These are phyloP conservation scores for Raja brachyura DNA, from an alignment of 2,113 vertebrate species.

Conservation along the genomic window DNA sequence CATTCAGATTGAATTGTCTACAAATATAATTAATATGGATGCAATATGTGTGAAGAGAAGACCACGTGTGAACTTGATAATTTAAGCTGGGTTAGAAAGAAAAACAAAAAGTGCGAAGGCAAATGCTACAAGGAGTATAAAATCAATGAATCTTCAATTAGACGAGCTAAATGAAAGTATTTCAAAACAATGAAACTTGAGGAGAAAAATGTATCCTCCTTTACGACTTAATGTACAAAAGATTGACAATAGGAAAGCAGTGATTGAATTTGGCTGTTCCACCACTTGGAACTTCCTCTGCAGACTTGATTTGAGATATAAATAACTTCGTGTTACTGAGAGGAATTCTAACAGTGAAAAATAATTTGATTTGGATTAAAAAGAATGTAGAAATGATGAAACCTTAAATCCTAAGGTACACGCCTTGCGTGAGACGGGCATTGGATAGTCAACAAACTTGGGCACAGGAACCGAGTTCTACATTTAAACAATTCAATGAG, in stretches of 20 bases:
- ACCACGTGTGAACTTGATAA: background rate
- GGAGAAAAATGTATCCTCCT: background rate
- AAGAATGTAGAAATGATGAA: too few relatives aligned
- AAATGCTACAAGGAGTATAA: background rate
- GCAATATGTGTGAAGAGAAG: background rate
- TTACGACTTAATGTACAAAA: background rate
- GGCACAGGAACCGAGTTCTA: too few relatives aligned
- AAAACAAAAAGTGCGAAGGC: background rate
- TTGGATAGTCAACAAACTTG: too few relatives aligned
- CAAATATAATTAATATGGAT: background rate
- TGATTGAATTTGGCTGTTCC: background rate
- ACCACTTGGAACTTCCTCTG: background rate
- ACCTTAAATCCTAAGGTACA: too few relatives aligned
- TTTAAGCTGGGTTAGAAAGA: background rate
- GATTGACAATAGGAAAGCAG: background rate
- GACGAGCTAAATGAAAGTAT: background rate
- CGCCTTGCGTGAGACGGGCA: too few relatives aligned
- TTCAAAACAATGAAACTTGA: background rate
- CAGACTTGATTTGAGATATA: background rate
- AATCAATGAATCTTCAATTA: conserved; percentile 28
- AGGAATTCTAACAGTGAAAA: too few relatives aligned
- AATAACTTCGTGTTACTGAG: too few relatives aligned
- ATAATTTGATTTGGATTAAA: too few relatives aligned
- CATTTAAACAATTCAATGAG: background rate
- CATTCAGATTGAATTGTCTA: too few relatives aligned